Percentiles rank a stretch among this genome's conserved stretches.
Evolutionary conservation across 2,797 vertebrate genomes (phyloP).

Genomic region (Macrochelys suwanniensis): DNA sequence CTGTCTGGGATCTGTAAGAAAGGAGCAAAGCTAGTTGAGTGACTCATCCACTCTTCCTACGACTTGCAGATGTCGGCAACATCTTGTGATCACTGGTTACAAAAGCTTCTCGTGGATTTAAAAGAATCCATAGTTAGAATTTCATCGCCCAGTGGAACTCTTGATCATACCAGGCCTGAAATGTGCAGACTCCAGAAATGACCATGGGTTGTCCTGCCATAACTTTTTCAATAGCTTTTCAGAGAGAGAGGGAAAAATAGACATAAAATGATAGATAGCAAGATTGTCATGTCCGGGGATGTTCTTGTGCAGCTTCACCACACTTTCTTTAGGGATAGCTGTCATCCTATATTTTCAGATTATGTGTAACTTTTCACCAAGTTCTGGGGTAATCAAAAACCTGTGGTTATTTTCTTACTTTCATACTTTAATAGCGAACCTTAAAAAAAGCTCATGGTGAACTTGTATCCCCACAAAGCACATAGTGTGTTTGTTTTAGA

Average conservation of each 20-base stretch:
- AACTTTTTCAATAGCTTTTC: neutral
- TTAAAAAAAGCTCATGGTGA: neutral
- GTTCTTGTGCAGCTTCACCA: neutral
- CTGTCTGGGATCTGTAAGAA: neutral
- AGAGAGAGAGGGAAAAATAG: neutral
- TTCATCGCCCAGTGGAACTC: fast-evolving
- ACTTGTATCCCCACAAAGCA: neutral
- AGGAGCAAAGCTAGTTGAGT: neutral
- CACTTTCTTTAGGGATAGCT: neutral
- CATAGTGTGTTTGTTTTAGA: neutral
- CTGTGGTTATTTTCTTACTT: neutral
- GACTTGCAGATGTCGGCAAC: neutral
- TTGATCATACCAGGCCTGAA: neutral
- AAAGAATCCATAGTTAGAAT: neutral
- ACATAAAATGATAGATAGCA: neutral
- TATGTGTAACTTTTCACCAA: conserved; percentile 18
- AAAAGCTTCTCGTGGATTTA: neutral
- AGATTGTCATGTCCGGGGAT: neutral
- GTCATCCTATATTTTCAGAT: neutral
- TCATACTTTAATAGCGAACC: neutral
- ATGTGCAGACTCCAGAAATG: neutral
- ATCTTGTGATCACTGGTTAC: neutral
- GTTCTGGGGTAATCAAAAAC: neutral
- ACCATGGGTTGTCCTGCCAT: neutral
- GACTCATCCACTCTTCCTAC: neutral